Evolutionary conservation across 2,797 vertebrate species (phyloP).

Genomic region (Acanthopagrus latus): DNA sequence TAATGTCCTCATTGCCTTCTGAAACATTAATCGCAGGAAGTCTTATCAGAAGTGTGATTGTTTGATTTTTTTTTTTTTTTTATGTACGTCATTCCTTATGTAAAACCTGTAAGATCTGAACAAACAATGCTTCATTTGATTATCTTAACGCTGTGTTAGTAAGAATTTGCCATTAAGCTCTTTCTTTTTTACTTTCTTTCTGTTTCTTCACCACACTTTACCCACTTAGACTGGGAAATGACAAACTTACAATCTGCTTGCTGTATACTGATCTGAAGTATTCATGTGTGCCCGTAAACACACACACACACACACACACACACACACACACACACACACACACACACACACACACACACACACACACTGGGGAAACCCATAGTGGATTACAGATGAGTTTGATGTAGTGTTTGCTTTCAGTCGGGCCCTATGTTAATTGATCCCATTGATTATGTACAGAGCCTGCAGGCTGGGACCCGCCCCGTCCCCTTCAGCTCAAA

Average conservation of each 20-base stretch:
- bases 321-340: slow-evolving; percentile 14
- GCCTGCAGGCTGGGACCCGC: slow-evolving; percentile 34
- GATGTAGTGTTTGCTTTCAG: slow-evolving; percentile 69
- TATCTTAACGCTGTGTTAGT: background rate
- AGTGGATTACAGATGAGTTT: slow-evolving; percentile 71
- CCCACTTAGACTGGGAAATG: slow-evolving; percentile 22
- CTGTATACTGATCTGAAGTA: slow-evolving; percentile 7
- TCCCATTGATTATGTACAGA: slow-evolving; percentile 73
- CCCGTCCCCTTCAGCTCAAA: slow-evolving; percentile 2
- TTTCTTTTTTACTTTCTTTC: slow-evolving; percentile 6
- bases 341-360: background rate
- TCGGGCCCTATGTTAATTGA: slow-evolving; percentile 69
- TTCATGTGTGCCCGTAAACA: background rate
- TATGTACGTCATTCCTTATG: background rate
- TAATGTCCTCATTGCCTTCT: too few relatives aligned
- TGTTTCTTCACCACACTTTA: background rate
- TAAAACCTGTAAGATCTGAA: background rate
- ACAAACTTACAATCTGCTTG: slow-evolving; percentile 18
- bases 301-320: background rate
- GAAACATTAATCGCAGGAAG: background rate
- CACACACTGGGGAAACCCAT: slow-evolving; percentile 32
- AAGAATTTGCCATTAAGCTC: background rate
- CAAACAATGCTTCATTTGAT: background rate
- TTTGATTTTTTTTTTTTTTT: background rate
- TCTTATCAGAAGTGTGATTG: background rate